Conservation (phyloP, 2,888 invertebrate genomes). For the Scaptomyza tumidula region DNA sequence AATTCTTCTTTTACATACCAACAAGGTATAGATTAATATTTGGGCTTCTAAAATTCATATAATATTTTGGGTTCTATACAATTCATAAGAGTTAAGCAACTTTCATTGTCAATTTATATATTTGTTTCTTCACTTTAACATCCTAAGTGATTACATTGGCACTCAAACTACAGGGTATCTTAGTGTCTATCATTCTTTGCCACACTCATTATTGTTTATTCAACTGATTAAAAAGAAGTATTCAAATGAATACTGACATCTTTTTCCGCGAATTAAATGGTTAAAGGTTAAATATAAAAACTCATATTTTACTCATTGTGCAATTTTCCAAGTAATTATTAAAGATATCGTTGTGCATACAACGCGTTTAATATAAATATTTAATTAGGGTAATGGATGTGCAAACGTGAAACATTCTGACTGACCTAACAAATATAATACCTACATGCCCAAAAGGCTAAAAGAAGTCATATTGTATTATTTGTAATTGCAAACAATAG, state of each 20-base stretch:
- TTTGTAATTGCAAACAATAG: conserved; percentile 11
- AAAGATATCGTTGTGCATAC: conserved; percentile 20
- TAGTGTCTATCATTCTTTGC: not conserved
- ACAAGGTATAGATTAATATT: no score
- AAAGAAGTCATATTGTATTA: conserved; percentile 5
- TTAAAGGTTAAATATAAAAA: conserved; percentile 40
- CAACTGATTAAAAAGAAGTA: conserved; percentile 25
- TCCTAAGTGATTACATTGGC: not conserved
- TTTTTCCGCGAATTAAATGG: not conserved
- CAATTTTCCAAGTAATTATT: conserved; percentile 58
- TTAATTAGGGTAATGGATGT: conserved; percentile 44
- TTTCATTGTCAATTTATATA: no score
- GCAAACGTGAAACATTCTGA: conserved; percentile 7
- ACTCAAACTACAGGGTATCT: not conserved
- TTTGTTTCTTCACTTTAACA: no score
- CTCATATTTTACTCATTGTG: conserved; percentile 38
- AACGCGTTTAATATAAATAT: conserved; percentile 40
- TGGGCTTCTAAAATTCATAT: no score
- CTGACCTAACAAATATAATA: conserved; percentile 20
- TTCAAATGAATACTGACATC: not conserved
- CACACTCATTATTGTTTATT: conserved; percentile 8
- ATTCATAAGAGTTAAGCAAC: no score
- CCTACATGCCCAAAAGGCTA: not conserved
- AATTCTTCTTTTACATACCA: no score
- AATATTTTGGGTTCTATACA: no score